Conservation (phyloP, 2,797 vertebrate species). For the Bradypodion ventrale region DNA sequence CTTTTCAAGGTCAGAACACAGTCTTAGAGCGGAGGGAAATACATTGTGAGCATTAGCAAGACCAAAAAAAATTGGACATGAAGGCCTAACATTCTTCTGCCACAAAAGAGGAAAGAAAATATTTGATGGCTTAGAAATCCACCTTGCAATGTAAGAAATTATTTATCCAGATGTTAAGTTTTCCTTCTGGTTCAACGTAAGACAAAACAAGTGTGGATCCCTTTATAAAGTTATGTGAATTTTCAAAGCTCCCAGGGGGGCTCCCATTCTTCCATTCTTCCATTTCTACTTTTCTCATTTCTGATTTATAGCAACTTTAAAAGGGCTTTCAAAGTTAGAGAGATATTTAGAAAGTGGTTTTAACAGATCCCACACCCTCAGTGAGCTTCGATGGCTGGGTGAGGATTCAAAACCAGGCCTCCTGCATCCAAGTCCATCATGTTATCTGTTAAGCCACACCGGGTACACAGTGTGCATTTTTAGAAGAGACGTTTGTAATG, state of each 20-base stretch:
- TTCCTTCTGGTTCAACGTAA: constrained; percentile 31
- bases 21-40: neutral
- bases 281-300: constrained; percentile 51
- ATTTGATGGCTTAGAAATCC: constrained; percentile 27
- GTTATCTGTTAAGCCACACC: too few relatives aligned
- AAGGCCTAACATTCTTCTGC: constrained; percentile 27
- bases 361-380: too few relatives aligned
- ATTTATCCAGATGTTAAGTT: constrained; percentile 30
- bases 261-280: constrained; percentile 68
- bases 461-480: too few relatives aligned
- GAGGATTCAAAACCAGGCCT: too few relatives aligned
- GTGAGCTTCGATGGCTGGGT: too few relatives aligned
- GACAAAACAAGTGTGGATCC: constrained; percentile 22
- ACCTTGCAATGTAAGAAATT: constrained; percentile 36
- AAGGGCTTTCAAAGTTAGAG: too few relatives aligned
- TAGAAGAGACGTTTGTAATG: neutral
- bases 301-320: too few relatives aligned
- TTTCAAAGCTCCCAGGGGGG: constrained; percentile 54
- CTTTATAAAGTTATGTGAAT: constrained; percentile 55
- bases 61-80: constrained; percentile 5
- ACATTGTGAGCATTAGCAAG: constrained; percentile 6
- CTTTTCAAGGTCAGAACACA: constrained; percentile 6
- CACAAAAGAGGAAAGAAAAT: constrained; percentile 29
- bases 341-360: too few relatives aligned
- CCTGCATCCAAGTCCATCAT: too few relatives aligned